Base-by-base conservation (phyloP, 2,888 invertebrate species). In the Cryptus viduatorius region DNA sequence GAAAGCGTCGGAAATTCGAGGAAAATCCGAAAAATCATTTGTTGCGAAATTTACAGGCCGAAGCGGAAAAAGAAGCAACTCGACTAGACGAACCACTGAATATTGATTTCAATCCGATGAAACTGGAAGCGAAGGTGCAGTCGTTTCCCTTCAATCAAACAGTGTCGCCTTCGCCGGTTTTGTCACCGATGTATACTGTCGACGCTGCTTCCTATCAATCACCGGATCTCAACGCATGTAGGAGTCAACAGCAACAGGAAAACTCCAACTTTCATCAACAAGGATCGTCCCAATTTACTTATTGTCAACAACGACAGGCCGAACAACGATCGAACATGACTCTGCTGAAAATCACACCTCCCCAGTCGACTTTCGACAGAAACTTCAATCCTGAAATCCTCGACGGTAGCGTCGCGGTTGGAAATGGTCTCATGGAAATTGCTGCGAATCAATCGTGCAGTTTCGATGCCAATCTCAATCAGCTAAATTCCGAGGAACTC, bases 401-500 rank as follows among this genome's bases (percentile, higher is more conserved):
- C 42, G 59, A 68, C 10, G 61, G 24, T 1, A 44, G 10, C 29
- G 48, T 48, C 12, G 50, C 65, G 12, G 46, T 50, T 19, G 82
- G 64, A 31, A 46, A 31, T 14, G 59, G 64, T 19, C 5, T 79
- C 10, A 48, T 64, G 8, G 84, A 82, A 64, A 42, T 82, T 0
- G 16, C 7, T 3, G 53, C 29, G 16, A 68, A 69, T 56, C 67
- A 72, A 16, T 46, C 50, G 19, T 61, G 42, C n/a, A 83, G 50
- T 50, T 75, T 78, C n/a, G 83, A 85, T n/a, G 50, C 78, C 10
- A 78, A 50, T 81, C 75, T 85, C 44, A 68, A 68, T 69, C 73
- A 76, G 59, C 46, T 83, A 65, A 72, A 83, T 78, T 85, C 83
- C 2, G 73, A 72, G 7, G 85, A 82, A 24, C 73, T 85, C 16